These are phyloP conservation scores for Dendroctonus ponderosae DNA, from an alignment of 1,140 invertebrate species.

Conservation along the genomic window DNA sequence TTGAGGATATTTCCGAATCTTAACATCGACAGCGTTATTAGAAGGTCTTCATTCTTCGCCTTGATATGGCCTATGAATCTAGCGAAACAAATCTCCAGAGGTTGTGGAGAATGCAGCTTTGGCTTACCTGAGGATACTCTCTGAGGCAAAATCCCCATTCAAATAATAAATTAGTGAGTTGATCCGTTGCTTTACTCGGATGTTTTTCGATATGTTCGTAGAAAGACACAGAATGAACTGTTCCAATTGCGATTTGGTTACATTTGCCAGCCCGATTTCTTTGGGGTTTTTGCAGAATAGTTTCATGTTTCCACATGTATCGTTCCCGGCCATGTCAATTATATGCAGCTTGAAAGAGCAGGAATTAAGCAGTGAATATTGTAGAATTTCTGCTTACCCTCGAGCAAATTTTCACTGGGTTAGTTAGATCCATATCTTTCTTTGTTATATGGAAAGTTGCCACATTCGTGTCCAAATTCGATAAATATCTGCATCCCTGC, in stretches of 20 bases:
- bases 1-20: conserved; percentile 40
- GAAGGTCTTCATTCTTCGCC: conserved; percentile 30
- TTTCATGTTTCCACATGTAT: conserved; percentile 35
- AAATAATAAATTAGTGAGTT: conserved; percentile 44
- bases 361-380: too few species aligned
- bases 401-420: conserved; percentile 30
- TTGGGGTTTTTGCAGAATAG: conserved; percentile 36
- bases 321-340: conserved; percentile 45
- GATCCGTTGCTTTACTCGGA: conserved; percentile 38
- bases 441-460: conserved; percentile 39
- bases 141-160: conserved; percentile 36
- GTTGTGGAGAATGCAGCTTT: neutral
- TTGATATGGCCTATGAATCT: conserved; percentile 44
- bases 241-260: conserved; percentile 44
- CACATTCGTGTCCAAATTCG: conserved; percentile 39
- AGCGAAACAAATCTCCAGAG: neutral
- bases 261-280: conserved; percentile 43
- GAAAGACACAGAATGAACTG: conserved; percentile 42
- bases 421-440: conserved; percentile 36
- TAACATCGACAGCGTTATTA: conserved; percentile 40
- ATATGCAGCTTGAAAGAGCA: conserved; percentile 42
- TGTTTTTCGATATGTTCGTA: conserved; percentile 39
- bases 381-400: conserved; percentile 31
- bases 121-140: conserved; percentile 37
- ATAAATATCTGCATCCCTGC: conserved; percentile 31